Conservation (phyloP, 1,140 invertebrate genomes). For the Orussus abietinus region DNA sequence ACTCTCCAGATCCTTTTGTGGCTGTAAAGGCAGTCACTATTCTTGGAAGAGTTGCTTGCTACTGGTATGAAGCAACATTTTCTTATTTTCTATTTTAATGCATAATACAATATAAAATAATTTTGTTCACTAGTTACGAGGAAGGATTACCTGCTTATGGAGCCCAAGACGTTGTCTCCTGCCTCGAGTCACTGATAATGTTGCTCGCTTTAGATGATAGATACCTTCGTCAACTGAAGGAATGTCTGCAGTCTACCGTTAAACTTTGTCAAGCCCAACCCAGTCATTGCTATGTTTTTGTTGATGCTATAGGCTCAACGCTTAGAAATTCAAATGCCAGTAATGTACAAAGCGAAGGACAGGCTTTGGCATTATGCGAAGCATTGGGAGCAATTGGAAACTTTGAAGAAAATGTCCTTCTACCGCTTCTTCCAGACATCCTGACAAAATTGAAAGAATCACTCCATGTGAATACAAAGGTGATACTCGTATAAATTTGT, state of each 20-base stretch:
- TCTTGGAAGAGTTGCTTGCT: conserved; percentile 64
- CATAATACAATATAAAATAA: conserved; percentile 2
- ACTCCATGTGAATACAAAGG: conserved; percentile 43
- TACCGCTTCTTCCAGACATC: conserved; percentile 58
- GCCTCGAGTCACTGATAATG: conserved; percentile 69
- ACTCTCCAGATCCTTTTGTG: conserved; percentile 61
- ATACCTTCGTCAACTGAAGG: conserved; percentile 59
- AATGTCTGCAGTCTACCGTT: conserved; percentile 67
- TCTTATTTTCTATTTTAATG: background rate
- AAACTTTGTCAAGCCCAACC: conserved; percentile 61
- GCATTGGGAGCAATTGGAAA: conserved; percentile 72
- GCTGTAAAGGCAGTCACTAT: conserved; percentile 68
- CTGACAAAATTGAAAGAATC: conserved; percentile 52
- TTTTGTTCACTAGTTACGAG: conserved; percentile 57
- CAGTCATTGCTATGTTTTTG: conserved; percentile 61
- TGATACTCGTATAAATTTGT: conserved; percentile 16
- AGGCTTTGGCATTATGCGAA: conserved; percentile 58
- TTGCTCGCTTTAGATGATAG: conserved; percentile 55
- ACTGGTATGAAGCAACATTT: conserved; percentile 51
- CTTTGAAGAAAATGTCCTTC: conserved; percentile 58
- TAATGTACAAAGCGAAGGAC: conserved; percentile 36
- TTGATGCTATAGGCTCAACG: conserved; percentile 60
- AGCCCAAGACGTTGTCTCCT: conserved; percentile 61
- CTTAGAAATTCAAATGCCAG: conserved; percentile 46
- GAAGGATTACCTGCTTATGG: conserved; percentile 61